Evolutionary conservation across 2,888 invertebrate species (phyloP), one percentile per base, ranked within the genome.

Genomic region (Philhelius pedissequus): DNA sequence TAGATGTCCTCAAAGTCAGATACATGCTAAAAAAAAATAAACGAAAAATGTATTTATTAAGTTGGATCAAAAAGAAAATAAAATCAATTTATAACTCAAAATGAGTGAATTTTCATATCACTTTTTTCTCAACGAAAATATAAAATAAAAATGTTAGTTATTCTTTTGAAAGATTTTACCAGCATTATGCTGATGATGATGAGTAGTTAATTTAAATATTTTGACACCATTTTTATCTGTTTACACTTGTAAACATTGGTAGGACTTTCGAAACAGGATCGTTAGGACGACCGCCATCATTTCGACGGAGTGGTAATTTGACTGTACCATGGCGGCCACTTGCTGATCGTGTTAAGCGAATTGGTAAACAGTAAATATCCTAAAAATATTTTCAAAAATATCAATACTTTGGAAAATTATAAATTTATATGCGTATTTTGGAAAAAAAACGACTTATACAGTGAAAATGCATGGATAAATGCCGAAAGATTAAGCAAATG

Each of bases 1-100:
- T 94, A 93, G 88, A 91, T 94, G 93, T 94, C 93, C 92, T 94
- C 94, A 93, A 94, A 94, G 90, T 94, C 95, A 93, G 93, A 90
- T 86, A 95, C 94, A 93, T 94, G 94, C 94, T 94, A 93, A 92
- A 94, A 92, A 90, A 90, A 89, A 71, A 78, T 69, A 82, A 84
- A 52, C 76, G n/a, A 86, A 45, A 77, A 80, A 82, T 35, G 6
- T 80, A 22, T 50, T 68, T 4, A 45, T 52, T 32, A 40, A 35
- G 9, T 15, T 38, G 45, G 11, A 3, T 35, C 18, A 45, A 9
- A 8, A 25, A 27, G 30, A 30, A 52, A 45, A 54, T 45, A 66
- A 70, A 52, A 22, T 22, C 73, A 74, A 43, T 43, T 18, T 45
- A 62, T 8, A 6, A 22, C 8, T n/a, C n/a, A 15, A 70, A 69